Evolutionary conservation across 2,113 vertebrate genomes (phyloP).

Genomic region (Ceyx cyanopectus): DNA sequence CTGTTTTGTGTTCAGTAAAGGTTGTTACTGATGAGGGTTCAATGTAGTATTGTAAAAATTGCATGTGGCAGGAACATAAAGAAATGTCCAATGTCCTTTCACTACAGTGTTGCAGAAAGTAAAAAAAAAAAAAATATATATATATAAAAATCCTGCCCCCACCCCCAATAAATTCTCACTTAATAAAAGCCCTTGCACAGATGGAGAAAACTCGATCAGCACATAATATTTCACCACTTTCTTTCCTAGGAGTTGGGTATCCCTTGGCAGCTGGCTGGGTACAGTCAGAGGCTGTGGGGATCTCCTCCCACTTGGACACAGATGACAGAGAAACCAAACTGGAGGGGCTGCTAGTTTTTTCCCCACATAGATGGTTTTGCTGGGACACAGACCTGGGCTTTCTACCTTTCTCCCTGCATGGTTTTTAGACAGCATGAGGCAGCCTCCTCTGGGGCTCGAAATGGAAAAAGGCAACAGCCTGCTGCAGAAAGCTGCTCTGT

Average conservation of each 20-base stretch:
- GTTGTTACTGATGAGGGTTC: not conserved
- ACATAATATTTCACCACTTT: accelerated
- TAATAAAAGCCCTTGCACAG: not conserved
- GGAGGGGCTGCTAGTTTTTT: not conserved
- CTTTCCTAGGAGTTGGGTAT: not conserved
- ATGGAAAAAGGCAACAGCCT: accelerated
- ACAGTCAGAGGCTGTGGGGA: not conserved
- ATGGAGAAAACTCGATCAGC: not conserved
- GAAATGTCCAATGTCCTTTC: not conserved
- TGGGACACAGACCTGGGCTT: not conserved
- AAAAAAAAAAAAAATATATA: not conserved
- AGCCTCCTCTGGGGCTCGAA: too few relatives aligned
- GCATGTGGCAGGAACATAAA: not conserved
- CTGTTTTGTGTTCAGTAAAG: not conserved
- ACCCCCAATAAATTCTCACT: not conserved
- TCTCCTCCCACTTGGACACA: not conserved
- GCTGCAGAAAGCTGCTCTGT: not conserved
- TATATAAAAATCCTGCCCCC: too few relatives aligned
- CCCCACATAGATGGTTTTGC: not conserved
- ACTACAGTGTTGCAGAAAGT: not conserved
- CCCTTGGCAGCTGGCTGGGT: not conserved
- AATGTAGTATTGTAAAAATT: not conserved
- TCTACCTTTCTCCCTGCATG: not conserved
- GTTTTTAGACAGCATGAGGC: not conserved
- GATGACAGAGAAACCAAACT: not conserved